Percentiles rank a stretch among this genome's conserved stretches.
These are phyloP conservation scores for Apomyelois bistriatella DNA, from an alignment of 2,888 invertebrate species.

Conservation along the genomic window DNA sequence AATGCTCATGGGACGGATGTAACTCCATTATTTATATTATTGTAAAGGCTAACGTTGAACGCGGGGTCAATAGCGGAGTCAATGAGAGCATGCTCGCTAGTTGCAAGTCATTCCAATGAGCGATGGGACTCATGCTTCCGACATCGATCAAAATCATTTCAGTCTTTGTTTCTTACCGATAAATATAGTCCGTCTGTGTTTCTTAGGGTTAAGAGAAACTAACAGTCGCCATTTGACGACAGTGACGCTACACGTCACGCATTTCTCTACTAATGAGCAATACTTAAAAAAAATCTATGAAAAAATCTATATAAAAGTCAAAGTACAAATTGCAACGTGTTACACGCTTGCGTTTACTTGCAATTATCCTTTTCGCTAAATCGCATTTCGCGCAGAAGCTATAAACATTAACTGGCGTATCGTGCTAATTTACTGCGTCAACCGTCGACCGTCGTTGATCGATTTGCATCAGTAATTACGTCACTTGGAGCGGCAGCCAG, in stretches of 20 bases:
- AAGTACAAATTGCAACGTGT: constrained; percentile 16
- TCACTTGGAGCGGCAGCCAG: constrained; percentile 71
- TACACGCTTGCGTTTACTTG: constrained; percentile 33
- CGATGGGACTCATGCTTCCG: constrained; percentile 72
- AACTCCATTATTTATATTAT: constrained; percentile 68
- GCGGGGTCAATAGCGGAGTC: constrained; percentile 73
- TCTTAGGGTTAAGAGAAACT: neutral
- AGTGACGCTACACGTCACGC: neutral
- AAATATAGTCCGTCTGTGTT: constrained; percentile 9
- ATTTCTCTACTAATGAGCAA: neutral
- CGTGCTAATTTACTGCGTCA: constrained; percentile 74
- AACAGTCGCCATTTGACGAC: neutral
- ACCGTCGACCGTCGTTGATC: constrained; percentile 71
- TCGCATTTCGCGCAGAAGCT: constrained; percentile 51
- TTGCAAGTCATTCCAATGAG: constrained; percentile 72
- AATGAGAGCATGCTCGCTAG: constrained; percentile 69
- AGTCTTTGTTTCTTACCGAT: constrained; percentile 49
- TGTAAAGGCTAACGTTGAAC: constrained; percentile 56
- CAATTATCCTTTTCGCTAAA: constrained; percentile 68
- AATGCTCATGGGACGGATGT: constrained; percentile 62
- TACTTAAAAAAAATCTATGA: neutral
- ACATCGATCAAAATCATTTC: constrained; percentile 55
- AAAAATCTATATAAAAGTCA: constrained; percentile 8
- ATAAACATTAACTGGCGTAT: constrained; percentile 70
- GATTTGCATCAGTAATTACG: constrained; percentile 79